Conservation (phyloP, 2,888 invertebrate species). For the Ennomos erosarius region DNA sequence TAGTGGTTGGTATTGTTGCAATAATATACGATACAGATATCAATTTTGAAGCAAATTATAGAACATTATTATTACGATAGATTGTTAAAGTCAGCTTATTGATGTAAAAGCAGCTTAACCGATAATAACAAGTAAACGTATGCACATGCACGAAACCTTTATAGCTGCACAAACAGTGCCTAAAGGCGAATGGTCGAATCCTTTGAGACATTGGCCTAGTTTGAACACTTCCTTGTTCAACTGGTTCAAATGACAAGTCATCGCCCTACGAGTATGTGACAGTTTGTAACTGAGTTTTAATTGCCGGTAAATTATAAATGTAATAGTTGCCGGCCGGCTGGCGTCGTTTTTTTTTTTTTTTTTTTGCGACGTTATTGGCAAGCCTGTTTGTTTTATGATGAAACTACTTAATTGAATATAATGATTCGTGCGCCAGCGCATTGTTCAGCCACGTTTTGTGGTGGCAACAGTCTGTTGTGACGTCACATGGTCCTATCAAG, state of each 20-base stretch:
- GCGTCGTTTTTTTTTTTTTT: conserved; percentile 1
- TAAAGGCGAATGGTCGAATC: conserved; percentile 13
- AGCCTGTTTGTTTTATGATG: neutral
- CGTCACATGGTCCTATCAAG: neutral
- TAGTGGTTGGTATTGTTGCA: too few species aligned
- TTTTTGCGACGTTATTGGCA: neutral
- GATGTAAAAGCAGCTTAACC: neutral
- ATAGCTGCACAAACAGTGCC: neutral
- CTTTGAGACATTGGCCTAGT: conserved; percentile 30
- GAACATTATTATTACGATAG: too few species aligned
- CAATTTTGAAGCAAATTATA: too few species aligned
- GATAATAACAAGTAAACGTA: conserved; percentile 1
- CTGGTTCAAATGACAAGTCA: conserved; percentile 13
- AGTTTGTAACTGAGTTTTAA: conserved; percentile 10
- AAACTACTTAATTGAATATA: too few species aligned
- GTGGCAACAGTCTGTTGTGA: neutral
- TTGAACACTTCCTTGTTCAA: conserved; percentile 27
- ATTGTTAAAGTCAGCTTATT: neutral
- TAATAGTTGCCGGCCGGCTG: conserved; percentile 2
- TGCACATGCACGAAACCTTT: conserved; percentile 6
- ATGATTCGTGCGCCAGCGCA: too few species aligned
- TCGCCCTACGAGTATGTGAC: conserved; percentile 6
- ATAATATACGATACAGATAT: too few species aligned
- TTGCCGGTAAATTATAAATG: conserved; percentile 10
- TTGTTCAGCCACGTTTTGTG: too few species aligned